Base-by-base conservation (phyloP, 2,113 vertebrate genomes). In the Hylia prasina region DNA sequence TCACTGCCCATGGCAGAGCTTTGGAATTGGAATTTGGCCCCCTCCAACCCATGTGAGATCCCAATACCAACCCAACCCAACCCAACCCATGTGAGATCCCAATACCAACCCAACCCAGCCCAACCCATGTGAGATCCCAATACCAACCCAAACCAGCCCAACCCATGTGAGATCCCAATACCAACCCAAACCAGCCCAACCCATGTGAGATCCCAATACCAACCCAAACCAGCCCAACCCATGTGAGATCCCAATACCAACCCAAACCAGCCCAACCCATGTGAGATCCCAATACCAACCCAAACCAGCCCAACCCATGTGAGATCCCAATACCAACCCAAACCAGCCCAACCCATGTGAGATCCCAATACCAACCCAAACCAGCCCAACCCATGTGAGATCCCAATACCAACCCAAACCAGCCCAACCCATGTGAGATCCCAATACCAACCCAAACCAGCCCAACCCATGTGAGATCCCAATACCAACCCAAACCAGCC, bases 171-270 rank as follows among this genome's bases (percentile, higher is more conserved):
- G 19, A 71, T 19, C 37, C n/a, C 44, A 60, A 8, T 4, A 14
- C 16, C 44, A 61, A 27, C 22, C 40, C 33, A 42, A 40, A 40
- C 39, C 51, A 73, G 6, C 20, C 28, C 11, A 45, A 16, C 2
- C 15, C 44, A 39, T 33, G 0, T 50, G 21, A 50, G 44, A 66
- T 37, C 50, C 40, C 40, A 45, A 6, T 4, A 10, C 16, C 63
- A 65, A 31, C 50, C 24, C 31, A 31, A 79, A 6, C 25, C 22
- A 40, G 31, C 12, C 16, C 31, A 47, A 42, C 9, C 22, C 24
- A 11, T 63, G 0, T 28, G 23, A 17, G 23, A 51, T 63, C 37
- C 22, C n/a, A n/a, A n/a, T n/a, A n/a, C n/a, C n/a, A n/a, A n/a
- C n/a, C n/a, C 73, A 50, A 16, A 42, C 14, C 40, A 42, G 40